Percentiles rank a stretch among this genome's conserved stretches.
Conservation (phyloP, 2,113 vertebrate genomes). For the Zosterops lateralis region DNA sequence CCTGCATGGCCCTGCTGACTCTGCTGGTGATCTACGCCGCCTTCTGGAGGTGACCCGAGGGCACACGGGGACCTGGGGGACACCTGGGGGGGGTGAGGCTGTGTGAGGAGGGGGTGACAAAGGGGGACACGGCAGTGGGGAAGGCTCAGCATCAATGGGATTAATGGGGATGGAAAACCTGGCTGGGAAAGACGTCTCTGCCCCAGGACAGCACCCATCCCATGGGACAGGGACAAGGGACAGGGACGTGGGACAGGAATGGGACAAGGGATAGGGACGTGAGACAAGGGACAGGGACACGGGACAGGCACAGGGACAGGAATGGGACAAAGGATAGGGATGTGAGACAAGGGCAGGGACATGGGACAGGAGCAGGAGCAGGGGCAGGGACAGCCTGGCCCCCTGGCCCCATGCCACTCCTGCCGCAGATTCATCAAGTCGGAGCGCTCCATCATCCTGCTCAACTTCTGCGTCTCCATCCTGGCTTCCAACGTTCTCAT, state of each 20-base stretch:
- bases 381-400: background rate
- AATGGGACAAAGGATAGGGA: background rate
- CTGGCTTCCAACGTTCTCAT: constrained; percentile 96
- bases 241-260: background rate
- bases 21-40: constrained; percentile 93
- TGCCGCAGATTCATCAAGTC: constrained; percentile 90
- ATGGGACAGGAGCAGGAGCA: background rate
- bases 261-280: background rate
- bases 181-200: no score
- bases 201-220: rapidly evolving
- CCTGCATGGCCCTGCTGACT: constrained; percentile 92
- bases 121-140: rapidly evolving
- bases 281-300: no score
- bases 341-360: background rate
- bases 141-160: rapidly evolving
- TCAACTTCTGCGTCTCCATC: constrained; percentile 98
- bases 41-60: constrained; percentile 88
- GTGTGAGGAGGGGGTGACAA: background rate
- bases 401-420: background rate
- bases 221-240: background rate
- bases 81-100: rapidly evolving
- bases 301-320: background rate
- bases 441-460: constrained; percentile 94
- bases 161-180: background rate
- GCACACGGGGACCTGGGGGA: background rate